Evolutionary conservation across 1,140 invertebrate species (phyloP).

Genomic region (Sycophaga agraensis): DNA sequence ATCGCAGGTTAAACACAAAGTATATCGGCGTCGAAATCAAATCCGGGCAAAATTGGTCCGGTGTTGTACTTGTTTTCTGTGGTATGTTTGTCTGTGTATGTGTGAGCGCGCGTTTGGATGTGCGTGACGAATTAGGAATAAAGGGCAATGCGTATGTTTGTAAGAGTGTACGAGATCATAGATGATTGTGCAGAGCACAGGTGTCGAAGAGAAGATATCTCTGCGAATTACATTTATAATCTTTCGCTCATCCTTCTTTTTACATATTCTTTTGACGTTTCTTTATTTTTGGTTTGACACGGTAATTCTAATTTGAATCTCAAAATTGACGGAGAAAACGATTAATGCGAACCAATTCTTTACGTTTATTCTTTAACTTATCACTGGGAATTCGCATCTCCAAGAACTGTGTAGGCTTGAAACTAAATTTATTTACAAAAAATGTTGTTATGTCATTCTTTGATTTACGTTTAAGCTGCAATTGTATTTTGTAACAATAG

Average conservation of each 20-base stretch:
- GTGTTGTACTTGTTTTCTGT: constrained; percentile 15
- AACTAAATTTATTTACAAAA: too few species aligned
- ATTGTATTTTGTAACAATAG: constrained; percentile 27
- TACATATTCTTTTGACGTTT: constrained; percentile 2
- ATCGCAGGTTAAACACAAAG: not conserved
- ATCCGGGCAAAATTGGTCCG: constrained; percentile 23
- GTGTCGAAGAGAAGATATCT: constrained; percentile 11
- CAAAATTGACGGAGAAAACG: not conserved
- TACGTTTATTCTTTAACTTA: not conserved
- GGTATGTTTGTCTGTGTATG: constrained; percentile 16
- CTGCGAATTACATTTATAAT: too few species aligned
- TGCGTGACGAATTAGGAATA: constrained; percentile 4
- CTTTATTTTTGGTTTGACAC: not conserved
- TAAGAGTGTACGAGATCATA: too few species aligned
- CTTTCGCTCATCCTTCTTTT: not conserved
- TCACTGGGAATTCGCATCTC: not conserved
- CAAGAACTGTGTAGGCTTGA: too few species aligned
- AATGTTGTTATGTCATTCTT: too few species aligned
- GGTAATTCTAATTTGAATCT: constrained; percentile 3
- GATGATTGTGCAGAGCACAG: constrained; percentile 19
- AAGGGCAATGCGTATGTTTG: too few species aligned
- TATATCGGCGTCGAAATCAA: constrained; percentile 22
- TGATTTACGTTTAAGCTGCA: too few species aligned
- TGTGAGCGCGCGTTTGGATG: constrained; percentile 13
- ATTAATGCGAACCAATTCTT: constrained; percentile 3